phyloP scores from a whole-genome alignment of 2,113 vertebrate genomes.

The Mustelus asterias region DNA sequence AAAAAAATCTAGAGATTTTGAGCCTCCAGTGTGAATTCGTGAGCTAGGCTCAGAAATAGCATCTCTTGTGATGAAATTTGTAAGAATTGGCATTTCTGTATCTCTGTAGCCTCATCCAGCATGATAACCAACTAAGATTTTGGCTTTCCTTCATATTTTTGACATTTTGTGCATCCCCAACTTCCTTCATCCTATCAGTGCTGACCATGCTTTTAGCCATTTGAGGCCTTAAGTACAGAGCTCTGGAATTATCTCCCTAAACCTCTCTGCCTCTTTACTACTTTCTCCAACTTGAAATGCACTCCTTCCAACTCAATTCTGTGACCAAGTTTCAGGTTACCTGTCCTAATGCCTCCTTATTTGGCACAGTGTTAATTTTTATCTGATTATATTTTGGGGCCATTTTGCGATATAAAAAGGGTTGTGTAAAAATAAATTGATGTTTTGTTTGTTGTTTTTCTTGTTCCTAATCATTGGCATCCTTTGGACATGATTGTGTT shows the following conservation, averaged over 20 bases:
- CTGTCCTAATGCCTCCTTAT: neutral
- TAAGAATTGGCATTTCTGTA: neutral
- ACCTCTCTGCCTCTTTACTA: neutral
- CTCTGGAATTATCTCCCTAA: neutral
- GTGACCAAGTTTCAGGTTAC: neutral
- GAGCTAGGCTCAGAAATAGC: too few relatives aligned
- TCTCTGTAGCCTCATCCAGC: neutral
- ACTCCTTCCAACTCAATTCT: neutral
- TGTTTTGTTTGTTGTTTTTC: neutral
- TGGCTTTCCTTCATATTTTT: neutral
- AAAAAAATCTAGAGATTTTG: too few relatives aligned
- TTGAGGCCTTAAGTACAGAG: neutral
- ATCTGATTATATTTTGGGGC: neutral
- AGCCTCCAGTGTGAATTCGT: too few relatives aligned
- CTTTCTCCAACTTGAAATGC: neutral
- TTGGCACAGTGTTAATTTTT: neutral
- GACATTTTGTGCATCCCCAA: too few relatives aligned
- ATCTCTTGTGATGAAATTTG: too few relatives aligned
- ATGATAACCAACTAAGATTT: neutral
- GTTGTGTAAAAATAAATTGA: too few relatives aligned
- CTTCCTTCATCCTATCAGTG: neutral
- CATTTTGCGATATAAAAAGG: neutral
- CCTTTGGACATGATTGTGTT: neutral
- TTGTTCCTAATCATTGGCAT: neutral
- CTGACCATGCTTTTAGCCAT: neutral